phyloP scores from a whole-genome alignment of 2,113 vertebrate genomes.

The Verasper variegatus region DNA sequence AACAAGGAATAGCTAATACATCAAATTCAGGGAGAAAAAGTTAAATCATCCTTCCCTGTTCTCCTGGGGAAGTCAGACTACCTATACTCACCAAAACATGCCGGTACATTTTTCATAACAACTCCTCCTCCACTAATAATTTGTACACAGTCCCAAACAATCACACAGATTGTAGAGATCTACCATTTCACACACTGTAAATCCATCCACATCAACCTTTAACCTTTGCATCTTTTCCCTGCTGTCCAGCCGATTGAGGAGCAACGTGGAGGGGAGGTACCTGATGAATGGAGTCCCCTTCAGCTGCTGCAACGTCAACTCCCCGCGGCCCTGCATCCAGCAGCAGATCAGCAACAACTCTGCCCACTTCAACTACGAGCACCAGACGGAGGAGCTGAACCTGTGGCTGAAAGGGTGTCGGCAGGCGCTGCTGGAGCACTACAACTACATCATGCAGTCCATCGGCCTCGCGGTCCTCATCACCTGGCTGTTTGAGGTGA shows the following conservation, averaged over 20 bases:
- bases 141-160: too few species aligned
- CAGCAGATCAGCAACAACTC: constrained; percentile 88
- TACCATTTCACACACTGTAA: too few species aligned
- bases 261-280: constrained; percentile 87
- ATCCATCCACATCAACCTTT: not conserved
- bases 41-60: too few species aligned
- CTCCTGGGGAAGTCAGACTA: too few species aligned
- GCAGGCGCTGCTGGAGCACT: constrained; percentile 87
- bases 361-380: constrained; percentile 89
- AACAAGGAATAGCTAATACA: too few species aligned
- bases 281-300: constrained; percentile 88
- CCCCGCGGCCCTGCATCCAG: constrained; percentile 90
- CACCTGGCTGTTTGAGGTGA: constrained; percentile 90
- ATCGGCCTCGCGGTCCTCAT: constrained; percentile 85
- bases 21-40: too few species aligned
- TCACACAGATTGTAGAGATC: too few species aligned
- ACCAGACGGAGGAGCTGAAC: constrained; percentile 86
- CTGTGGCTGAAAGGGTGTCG: constrained; percentile 88
- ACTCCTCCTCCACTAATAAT: too few species aligned
- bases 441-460: constrained; percentile 85
- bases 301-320: constrained; percentile 89
- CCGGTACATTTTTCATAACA: too few species aligned
- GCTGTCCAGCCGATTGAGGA: constrained; percentile 84
- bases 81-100: too few species aligned
- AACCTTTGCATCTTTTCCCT: not conserved